Percentiles rank a stretch among this genome's conserved stretches.
phyloP scores from a whole-genome alignment of 2,888 invertebrate species.

The Melanostoma scalare region DNA sequence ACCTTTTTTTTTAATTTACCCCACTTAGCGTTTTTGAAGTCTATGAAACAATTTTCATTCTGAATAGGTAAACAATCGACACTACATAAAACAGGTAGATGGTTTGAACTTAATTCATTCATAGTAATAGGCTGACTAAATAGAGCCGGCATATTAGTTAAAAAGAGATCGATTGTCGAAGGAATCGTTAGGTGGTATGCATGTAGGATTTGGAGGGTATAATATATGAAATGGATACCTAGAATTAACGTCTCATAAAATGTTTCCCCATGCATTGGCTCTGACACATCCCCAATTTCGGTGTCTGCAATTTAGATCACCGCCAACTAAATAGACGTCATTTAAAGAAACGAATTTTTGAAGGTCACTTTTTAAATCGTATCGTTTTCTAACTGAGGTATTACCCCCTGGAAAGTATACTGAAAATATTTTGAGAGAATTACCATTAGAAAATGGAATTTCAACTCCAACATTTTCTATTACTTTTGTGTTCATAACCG shows the following conservation, averaged over 20 bases:
- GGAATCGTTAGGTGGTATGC: conserved; percentile 3
- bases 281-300: too few relatives aligned
- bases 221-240: conserved; percentile 27
- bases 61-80: not conserved
- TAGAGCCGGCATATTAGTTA: conserved; percentile 35
- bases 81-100: not conserved
- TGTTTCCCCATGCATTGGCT: conserved; percentile 41
- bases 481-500: conserved; percentile 26
- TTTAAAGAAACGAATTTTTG: conserved; percentile 32
- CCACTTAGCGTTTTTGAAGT: conserved; percentile 47
- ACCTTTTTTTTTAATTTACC: not conserved
- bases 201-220: conserved; percentile 1
- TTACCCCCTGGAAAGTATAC: conserved; percentile 42
- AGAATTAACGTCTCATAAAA: conserved; percentile 13
- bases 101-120: conserved; percentile 19
- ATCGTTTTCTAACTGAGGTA: not conserved
- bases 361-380: conserved; percentile 32
- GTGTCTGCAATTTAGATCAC: conserved; percentile 14
- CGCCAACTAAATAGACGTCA: conserved; percentile 23
- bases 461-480: conserved; percentile 40
- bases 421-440: conserved; percentile 22
- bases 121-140: conserved; percentile 19
- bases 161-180: not conserved
- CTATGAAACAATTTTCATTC: not conserved
- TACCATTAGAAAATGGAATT: conserved; percentile 12